Percentiles rank a stretch among this genome's conserved stretches.
Conservation (phyloP, 2,888 invertebrate genomes). For the Gastrophysa polygoni region DNA sequence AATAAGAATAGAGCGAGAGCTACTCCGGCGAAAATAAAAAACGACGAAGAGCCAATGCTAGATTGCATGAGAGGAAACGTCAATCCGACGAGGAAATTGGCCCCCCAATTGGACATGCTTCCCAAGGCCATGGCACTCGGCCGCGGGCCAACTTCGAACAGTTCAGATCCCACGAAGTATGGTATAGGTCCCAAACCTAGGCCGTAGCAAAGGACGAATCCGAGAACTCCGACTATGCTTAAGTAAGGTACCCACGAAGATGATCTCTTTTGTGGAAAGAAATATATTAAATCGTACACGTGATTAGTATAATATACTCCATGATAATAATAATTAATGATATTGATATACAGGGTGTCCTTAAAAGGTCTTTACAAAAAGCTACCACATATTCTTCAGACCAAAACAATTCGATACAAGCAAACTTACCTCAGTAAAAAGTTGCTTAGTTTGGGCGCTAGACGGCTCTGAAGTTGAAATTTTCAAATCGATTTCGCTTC, state of each 20-base stretch:
- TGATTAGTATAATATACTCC: too few relatives aligned
- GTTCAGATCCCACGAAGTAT: constrained; percentile 84
- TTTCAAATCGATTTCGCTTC: too few relatives aligned
- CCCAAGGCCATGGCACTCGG: constrained; percentile 86
- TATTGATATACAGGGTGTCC: too few relatives aligned
- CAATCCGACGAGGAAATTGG: constrained; percentile 86
- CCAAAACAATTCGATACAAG: too few relatives aligned
- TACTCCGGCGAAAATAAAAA: constrained; percentile 72
- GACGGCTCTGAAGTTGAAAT: too few relatives aligned
- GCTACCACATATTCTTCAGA: too few relatives aligned
- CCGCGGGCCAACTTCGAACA: constrained; percentile 85
- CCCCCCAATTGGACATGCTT: constrained; percentile 85
- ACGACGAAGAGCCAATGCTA: constrained; percentile 72
- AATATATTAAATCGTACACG: background rate
- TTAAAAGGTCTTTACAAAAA: too few relatives aligned
- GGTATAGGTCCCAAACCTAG: constrained; percentile 87
- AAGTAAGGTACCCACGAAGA: constrained; percentile 73
- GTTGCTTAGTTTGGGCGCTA: too few relatives aligned
- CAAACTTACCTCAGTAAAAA: too few relatives aligned
- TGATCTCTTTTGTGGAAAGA: constrained; percentile 57
- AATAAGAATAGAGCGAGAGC: constrained; percentile 65
- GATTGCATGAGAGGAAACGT: constrained; percentile 71
- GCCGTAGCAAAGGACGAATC: constrained; percentile 81
- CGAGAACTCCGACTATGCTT: constrained; percentile 72
- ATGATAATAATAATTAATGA: too few relatives aligned